These are phyloP conservation scores for Copsychus sechellarum DNA, from an alignment of 2,113 vertebrate genomes.

Conservation along the genomic window DNA sequence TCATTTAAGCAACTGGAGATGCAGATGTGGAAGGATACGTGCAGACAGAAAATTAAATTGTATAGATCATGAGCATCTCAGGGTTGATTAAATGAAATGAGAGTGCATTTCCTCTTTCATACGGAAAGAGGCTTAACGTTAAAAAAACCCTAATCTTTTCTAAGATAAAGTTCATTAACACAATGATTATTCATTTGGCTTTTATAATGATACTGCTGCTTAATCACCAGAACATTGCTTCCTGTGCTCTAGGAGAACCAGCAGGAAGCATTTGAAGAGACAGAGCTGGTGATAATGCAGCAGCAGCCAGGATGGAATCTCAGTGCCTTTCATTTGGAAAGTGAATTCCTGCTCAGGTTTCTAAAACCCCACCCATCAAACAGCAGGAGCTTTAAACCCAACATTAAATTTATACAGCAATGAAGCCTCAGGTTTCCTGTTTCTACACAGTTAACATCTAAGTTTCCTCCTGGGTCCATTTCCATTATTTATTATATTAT, in stretches of 20 bases:
- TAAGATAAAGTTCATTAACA: conserved; percentile 81
- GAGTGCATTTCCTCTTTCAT: conserved; percentile 74
- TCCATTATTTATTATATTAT: conserved; percentile 65
- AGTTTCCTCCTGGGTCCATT: conserved; percentile 49
- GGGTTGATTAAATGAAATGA: conserved; percentile 72
- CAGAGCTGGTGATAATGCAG: conserved; percentile 36
- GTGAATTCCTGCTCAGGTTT: conserved; percentile 41
- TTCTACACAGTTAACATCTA: conserved; percentile 44
- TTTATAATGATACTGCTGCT: conserved; percentile 78
- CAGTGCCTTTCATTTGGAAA: conserved; percentile 38
- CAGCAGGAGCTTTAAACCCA: conserved; percentile 55
- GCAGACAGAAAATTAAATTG: conserved; percentile 66
- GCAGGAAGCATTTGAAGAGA: conserved; percentile 72
- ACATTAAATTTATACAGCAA: conserved; percentile 49
- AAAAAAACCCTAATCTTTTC: conserved; percentile 69
- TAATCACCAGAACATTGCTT: conserved; percentile 79
- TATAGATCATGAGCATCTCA: conserved; percentile 65
- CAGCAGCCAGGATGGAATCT: conserved; percentile 23
- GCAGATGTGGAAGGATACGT: background rate
- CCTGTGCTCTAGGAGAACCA: conserved; percentile 70
- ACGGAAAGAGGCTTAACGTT: conserved; percentile 70
- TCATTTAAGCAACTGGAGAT: background rate
- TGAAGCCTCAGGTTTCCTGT: conserved; percentile 50
- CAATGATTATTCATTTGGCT: conserved; percentile 80
- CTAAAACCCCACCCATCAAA: conserved; percentile 27